Base-by-base conservation (phyloP, 2,888 invertebrate genomes). In the Rhorus exstirpatorius region DNA sequence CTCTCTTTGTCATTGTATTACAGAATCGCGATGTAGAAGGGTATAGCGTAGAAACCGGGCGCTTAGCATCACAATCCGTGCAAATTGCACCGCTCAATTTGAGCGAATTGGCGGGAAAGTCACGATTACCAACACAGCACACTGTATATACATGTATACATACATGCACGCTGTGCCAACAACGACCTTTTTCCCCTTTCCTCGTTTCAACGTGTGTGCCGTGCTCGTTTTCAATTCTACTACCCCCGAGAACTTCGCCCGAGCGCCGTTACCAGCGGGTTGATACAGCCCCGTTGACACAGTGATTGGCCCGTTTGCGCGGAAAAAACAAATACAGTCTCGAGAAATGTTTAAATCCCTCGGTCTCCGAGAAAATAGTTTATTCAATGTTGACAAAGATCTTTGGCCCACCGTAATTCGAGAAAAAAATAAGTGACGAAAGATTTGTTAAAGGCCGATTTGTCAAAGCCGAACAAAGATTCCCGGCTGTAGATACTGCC, bases 21-120 rank as follows among this genome's bases (percentile, higher is more conserved):
- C 55, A 46, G 58, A 65, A 65, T 38, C 41, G 17, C 26, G 46
- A 71, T 55, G 78, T 63, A 46, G 35, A 71, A 81, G 61, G 51
- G 60, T 63, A 26, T 21, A 55, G 49, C 24, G 17, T 21, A 65
- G 75, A 60, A 72, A 63, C 24, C 68, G 60, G 58, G 78, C 87
- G 88, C 86, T 90, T 90, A 90, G 88, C 90, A 90, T 90, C 87
- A 90, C 90, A 90, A 90, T 90, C 89, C 88, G 83, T 81, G 86
- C 90, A 90, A 90, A 90, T 90, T 90, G 90, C 87, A 84, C 84
- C 86, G 88, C 87, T 88, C 87, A 89, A 89, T 88, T 89, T 89
- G 87, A 87, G 87, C 87, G 87, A 88, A 88, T 88, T 88, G 87
- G 85, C 83, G 70, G 63, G 71, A 76, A 76, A 70, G 79, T 80